These are phyloP conservation scores for Semotilus atromaculatus DNA, from an alignment of 2,797 vertebrate genomes.

Conservation along the genomic window DNA sequence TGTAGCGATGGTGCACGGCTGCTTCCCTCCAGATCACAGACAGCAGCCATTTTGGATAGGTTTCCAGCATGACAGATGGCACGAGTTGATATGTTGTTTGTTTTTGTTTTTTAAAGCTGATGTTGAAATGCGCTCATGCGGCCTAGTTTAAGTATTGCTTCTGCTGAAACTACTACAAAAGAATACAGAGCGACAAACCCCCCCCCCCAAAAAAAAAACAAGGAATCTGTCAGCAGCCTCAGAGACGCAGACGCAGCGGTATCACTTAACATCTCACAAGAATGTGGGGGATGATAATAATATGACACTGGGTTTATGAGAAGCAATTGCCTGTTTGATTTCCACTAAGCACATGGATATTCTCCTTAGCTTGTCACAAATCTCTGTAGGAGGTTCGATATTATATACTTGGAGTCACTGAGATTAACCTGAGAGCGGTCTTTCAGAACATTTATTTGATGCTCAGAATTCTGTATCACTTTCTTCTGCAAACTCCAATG, in stretches of 20 bases:
- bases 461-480: slow-evolving; percentile 8
- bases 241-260: slow-evolving; percentile 24
- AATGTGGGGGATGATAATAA: slow-evolving; percentile 44
- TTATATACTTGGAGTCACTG: slow-evolving; percentile 19
- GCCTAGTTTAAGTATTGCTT: slow-evolving; percentile 53
- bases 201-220: slow-evolving; percentile 23
- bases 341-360: slow-evolving; percentile 39
- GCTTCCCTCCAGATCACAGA: slow-evolving; percentile 63
- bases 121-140: slow-evolving; percentile 62
- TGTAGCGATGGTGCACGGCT: slow-evolving; percentile 62
- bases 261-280: slow-evolving; percentile 46
- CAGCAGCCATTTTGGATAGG: slow-evolving; percentile 66
- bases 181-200: not conserved
- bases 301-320: slow-evolving; percentile 44
- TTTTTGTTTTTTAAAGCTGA: slow-evolving; percentile 67
- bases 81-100: slow-evolving; percentile 65
- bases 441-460: slow-evolving; percentile 15
- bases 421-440: slow-evolving; percentile 18
- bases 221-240: slow-evolving; percentile 36
- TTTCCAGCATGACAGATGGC: slow-evolving; percentile 73
- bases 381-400: slow-evolving; percentile 40
- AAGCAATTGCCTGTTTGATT: slow-evolving; percentile 49
- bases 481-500: slow-evolving; percentile 1
- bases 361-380: slow-evolving; percentile 41
- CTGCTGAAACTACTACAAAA: slow-evolving; percentile 25